These are phyloP conservation scores for Aphis gossypii DNA, from an alignment of 1,140 invertebrate genomes.

Conservation along the genomic window DNA sequence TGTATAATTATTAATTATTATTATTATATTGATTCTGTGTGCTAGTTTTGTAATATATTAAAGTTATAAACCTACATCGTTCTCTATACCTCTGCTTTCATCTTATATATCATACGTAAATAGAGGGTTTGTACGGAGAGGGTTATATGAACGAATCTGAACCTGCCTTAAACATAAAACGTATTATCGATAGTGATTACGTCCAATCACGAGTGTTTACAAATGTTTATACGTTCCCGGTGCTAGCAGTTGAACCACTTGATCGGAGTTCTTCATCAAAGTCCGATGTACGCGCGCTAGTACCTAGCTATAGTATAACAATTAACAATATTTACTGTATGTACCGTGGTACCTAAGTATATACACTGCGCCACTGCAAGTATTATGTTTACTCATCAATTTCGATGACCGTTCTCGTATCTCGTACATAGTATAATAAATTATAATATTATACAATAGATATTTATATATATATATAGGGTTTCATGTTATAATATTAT, in stretches of 20 bases:
- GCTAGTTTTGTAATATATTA: background rate
- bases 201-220: background rate
- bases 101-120: background rate
- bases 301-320: too few relatives aligned
- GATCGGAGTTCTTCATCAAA: background rate
- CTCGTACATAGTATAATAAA: background rate
- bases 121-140: background rate
- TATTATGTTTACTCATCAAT: background rate
- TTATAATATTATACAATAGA: too few relatives aligned
- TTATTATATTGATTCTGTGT: background rate
- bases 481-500: too few relatives aligned
- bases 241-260: background rate
- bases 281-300: background rate
- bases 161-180: background rate
- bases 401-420: background rate
- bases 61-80: background rate
- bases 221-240: background rate
- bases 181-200: background rate
- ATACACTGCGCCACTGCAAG: background rate
- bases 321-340: too few relatives aligned
- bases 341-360: background rate
- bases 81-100: background rate
- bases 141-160: background rate
- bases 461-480: too few relatives aligned
- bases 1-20: too few relatives aligned